Evolutionary conservation across 2,888 invertebrate species (phyloP).

Genomic region (Tuta absoluta): DNA sequence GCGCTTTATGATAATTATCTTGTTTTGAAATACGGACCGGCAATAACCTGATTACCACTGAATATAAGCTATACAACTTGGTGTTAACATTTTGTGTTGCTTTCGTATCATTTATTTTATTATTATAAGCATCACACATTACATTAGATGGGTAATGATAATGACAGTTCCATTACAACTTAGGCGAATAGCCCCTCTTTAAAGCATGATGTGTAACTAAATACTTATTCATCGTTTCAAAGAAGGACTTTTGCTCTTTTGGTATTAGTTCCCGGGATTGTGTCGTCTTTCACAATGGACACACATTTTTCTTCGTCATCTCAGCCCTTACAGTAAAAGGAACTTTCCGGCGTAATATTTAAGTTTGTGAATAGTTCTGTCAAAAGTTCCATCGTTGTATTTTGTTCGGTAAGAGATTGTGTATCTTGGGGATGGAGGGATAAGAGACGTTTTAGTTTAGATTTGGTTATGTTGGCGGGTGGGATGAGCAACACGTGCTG

Average conservation of each 20-base stretch:
- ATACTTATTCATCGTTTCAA: constrained; percentile 34
- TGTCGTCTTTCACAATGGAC: constrained; percentile 44
- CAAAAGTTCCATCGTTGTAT: constrained; percentile 30
- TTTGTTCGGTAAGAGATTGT: constrained; percentile 33
- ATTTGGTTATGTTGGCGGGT: constrained; percentile 45
- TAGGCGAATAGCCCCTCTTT: constrained; percentile 29
- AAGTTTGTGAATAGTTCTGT: constrained; percentile 37
- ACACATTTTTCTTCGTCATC: constrained; percentile 42
- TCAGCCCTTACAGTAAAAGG: constrained; percentile 40
- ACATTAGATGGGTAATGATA: constrained; percentile 5
- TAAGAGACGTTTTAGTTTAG: constrained; percentile 45
- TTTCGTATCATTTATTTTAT: neutral
- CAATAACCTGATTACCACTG: too few relatives aligned
- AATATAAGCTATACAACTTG: too few relatives aligned
- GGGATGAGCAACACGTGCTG: constrained; percentile 69
- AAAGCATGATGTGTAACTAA: constrained; percentile 36
- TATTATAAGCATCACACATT: neutral
- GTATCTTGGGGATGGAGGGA: constrained; percentile 37
- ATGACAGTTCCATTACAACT: neutral
- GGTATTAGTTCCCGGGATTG: constrained; percentile 44
- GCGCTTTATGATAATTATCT: neutral
- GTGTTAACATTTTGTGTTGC: too few relatives aligned
- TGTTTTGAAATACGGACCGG: neutral
- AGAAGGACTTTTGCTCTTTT: constrained; percentile 41
- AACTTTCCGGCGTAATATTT: constrained; percentile 40